Evolutionary conservation across 2,888 invertebrate species (phyloP), one percentile per base, ranked within the genome.

Genomic region (Hydriomena furcata): DNA sequence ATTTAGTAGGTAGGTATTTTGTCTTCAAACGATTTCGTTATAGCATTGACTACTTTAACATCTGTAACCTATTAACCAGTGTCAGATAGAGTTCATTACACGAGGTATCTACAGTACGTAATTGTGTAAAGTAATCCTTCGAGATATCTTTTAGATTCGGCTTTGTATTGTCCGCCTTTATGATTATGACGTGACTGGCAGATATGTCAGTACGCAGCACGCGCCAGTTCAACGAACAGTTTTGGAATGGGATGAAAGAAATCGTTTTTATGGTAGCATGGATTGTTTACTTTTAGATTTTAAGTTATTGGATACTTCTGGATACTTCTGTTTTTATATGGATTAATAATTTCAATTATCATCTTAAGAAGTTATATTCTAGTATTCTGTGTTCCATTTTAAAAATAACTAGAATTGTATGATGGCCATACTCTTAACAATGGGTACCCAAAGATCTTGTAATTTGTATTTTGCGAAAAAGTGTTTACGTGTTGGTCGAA

Each of bases 91-190:
- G 82, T 83, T 84, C 84, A 86, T 85, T 84, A 85, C 81, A 68
- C 68, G 66, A 34, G 70, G 71, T 68, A 67, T 76, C 76, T 82
- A 83, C 84, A 82, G 84, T 76, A 79, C 73, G 72, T 79, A 84
- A 84, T 86, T 84, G 84, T 85, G 85, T 88, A 82, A 82, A 74
- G 81, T 86, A 87, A 87, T 88, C 86, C 86, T 66, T 52, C 63
- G 70, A 88, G 82, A 85, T 87, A 87, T 87, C 86, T 86, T 61
- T 24, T 61, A 79, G 84, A 85, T 87, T 84, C 73, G 77, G 73
- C 82, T 84, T 85, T 85, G 84, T 84, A 73, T 76, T 68, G 73
- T 79, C 81, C 77, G 84, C 82, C 83, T 79, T 82, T 81, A 76
- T 82, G 81, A 76, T 78, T 80, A 71, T 83, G 82, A 84, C 76